Percentiles rank a stretch among this genome's conserved stretches.
These are phyloP conservation scores for Dromaius novaehollandiae DNA, from an alignment of 2,113 vertebrate genomes.

Conservation along the genomic window DNA sequence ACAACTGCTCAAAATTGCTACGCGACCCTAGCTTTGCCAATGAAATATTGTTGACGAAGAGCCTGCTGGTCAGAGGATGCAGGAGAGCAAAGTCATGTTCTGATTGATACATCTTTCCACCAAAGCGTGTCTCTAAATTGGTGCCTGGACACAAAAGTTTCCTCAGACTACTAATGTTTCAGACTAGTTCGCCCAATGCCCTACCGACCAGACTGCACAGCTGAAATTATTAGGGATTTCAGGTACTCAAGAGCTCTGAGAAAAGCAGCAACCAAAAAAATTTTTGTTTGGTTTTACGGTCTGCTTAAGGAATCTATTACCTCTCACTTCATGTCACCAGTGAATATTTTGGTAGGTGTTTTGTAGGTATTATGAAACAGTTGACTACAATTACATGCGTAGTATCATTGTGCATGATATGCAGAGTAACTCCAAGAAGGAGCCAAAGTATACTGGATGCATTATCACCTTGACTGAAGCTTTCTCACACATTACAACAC, in stretches of 20 bases:
- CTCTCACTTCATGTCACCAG: neutral
- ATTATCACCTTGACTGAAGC: neutral
- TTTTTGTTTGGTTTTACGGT: neutral
- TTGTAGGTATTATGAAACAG: neutral
- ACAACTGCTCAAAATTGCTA: too few species aligned
- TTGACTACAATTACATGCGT: neutral
- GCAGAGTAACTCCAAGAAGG: neutral
- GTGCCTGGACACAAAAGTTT: neutral
- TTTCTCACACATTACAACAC: neutral
- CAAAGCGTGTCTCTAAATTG: neutral
- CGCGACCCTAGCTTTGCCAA: too few species aligned
- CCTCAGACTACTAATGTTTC: neutral
- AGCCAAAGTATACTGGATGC: neutral
- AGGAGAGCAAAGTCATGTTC: too few species aligned
- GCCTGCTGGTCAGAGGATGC: too few species aligned
- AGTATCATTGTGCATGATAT: neutral
- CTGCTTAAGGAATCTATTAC: neutral
- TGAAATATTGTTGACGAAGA: too few species aligned
- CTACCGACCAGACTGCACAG: neutral
- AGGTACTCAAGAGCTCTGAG: neutral
- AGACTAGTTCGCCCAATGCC: neutral
- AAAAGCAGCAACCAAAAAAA: neutral
- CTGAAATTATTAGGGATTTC: neutral
- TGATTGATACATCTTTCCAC: neutral
- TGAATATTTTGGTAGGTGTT: neutral